phyloP scores from a whole-genome alignment of 2,113 vertebrate species.

The pig (Sus scrofa) region DNA sequence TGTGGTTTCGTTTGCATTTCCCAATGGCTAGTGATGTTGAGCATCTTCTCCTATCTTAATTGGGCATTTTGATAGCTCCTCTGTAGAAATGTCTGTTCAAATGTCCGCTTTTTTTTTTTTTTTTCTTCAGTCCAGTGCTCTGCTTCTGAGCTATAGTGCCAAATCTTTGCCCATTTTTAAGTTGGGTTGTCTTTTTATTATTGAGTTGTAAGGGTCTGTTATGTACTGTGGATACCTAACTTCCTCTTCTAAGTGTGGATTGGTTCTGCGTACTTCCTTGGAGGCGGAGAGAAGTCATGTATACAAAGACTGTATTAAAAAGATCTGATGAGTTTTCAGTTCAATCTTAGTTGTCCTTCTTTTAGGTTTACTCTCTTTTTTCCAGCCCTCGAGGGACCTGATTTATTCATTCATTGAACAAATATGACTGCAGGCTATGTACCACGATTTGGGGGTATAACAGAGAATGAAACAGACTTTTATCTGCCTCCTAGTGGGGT shows the following conservation, averaged over 20 bases:
- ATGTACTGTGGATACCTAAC: constrained; percentile 38
- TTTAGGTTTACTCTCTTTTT: constrained; percentile 40
- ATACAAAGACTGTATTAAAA: constrained; percentile 35
- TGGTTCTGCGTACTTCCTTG: constrained; percentile 7
- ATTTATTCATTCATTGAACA: constrained; percentile 56
- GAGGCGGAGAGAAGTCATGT: constrained; percentile 1
- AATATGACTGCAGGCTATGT: background rate
- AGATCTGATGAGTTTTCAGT: constrained; percentile 51
- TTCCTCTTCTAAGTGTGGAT: constrained; percentile 29
- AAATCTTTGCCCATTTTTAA: background rate
- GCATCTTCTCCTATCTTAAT: constrained; percentile 13
- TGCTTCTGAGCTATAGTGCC: background rate
- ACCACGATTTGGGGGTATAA: background rate
- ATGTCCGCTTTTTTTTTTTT: background rate
- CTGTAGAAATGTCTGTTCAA: constrained; percentile 34
- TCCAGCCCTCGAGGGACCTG: background rate
- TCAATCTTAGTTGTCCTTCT: constrained; percentile 5
- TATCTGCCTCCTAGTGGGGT: background rate
- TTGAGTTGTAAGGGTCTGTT: background rate
- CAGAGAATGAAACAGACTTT: constrained; percentile 25
- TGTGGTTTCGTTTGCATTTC: constrained; percentile 54
- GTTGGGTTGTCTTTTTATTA: constrained; percentile 39
- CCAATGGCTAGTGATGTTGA: background rate
- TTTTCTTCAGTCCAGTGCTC: background rate
- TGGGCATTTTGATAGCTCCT: background rate